Evolutionary conservation across 2,113 vertebrate genomes (phyloP).

Genomic region (Hyla sarda): DNA sequence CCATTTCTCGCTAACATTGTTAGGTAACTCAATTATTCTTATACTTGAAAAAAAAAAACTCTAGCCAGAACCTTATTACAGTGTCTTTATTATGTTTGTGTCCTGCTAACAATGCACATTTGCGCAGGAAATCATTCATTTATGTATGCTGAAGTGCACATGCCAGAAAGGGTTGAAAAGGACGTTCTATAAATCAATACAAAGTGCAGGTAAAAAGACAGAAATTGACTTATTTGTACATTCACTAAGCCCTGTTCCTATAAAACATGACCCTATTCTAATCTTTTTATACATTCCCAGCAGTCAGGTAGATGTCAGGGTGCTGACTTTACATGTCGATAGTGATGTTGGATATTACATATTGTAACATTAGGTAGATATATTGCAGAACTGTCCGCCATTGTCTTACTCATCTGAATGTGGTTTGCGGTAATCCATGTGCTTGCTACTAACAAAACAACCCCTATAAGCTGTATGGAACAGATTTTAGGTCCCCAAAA

Average conservation of each 20-base stretch:
- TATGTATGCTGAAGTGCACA: constrained; percentile 21
- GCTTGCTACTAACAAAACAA: too few relatives aligned
- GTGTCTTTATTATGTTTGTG: constrained; percentile 37
- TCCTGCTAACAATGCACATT: constrained; percentile 31
- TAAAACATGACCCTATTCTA: constrained; percentile 31
- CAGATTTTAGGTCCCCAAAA: too few relatives aligned
- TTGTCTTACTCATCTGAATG: too few relatives aligned
- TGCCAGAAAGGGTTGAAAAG: background rate
- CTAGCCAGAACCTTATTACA: constrained; percentile 41
- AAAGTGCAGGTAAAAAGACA: constrained; percentile 37
- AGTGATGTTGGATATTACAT: too few relatives aligned
- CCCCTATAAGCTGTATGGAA: too few relatives aligned
- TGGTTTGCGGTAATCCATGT: too few relatives aligned
- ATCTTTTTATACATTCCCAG: background rate
- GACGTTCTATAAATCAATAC: constrained; percentile 23
- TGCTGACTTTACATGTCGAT: background rate
- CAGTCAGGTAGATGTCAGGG: background rate
- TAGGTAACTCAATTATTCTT: constrained; percentile 41
- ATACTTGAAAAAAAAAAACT: constrained; percentile 5
- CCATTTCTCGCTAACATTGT: constrained; percentile 36
- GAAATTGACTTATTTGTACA: constrained; percentile 39
- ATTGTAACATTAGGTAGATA: too few relatives aligned
- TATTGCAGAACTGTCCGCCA: too few relatives aligned
- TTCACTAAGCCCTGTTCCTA: background rate
- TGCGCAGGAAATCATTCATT: constrained; percentile 34